phyloP scores from a whole-genome alignment of 2,888 invertebrate species.

The Scaptomyza reducta region DNA sequence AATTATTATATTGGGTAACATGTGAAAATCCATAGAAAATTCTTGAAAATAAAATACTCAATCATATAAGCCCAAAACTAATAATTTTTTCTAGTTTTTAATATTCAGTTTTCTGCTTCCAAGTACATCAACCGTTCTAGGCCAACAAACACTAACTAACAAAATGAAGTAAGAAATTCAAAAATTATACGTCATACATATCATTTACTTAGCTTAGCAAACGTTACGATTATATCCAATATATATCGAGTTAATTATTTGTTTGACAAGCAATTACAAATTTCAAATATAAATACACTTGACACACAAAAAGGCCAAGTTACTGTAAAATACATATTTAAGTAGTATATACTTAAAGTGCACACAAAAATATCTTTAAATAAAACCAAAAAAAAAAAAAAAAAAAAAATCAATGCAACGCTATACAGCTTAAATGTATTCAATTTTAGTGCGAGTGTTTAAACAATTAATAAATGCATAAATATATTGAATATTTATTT shows the following conservation, averaged over 20 bases:
- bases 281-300: constrained; percentile 22
- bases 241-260: constrained; percentile 42
- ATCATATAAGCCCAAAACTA: too few relatives aligned
- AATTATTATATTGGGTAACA: too few relatives aligned
- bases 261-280: constrained; percentile 37
- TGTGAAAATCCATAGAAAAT: too few relatives aligned
- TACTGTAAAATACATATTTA: constrained; percentile 40
- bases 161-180: neutral
- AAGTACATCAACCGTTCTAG: constrained; percentile 15
- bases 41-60: too few relatives aligned
- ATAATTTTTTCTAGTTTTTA: constrained; percentile 1
- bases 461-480: constrained; percentile 29
- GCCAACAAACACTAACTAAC: neutral
- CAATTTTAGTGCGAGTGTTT: constrained; percentile 32
- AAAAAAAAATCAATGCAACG: constrained; percentile 12
- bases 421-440: constrained; percentile 40
- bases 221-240: constrained; percentile 29
- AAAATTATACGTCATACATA: constrained; percentile 38
- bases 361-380: constrained; percentile 14
- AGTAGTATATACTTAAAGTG: constrained; percentile 19
- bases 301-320: constrained; percentile 29
- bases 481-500: constrained; percentile 44
- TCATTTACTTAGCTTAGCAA: constrained; percentile 48
- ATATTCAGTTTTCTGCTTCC: constrained; percentile 5
- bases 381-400: too few relatives aligned